Base-by-base conservation (phyloP, 2,797 vertebrate genomes). In the Cirrhinus mrigala region DNA sequence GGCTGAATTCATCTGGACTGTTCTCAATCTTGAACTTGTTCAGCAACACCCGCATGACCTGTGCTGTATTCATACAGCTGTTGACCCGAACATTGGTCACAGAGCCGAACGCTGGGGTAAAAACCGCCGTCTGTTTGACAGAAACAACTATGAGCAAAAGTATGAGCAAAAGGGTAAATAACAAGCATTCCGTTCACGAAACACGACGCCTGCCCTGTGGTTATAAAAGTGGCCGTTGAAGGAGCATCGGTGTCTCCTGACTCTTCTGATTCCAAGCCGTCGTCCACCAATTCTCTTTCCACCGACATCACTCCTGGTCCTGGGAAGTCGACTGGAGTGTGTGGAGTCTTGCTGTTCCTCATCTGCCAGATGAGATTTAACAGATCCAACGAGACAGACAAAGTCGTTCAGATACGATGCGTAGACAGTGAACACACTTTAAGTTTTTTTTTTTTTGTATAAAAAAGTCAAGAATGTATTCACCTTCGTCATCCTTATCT, bases 11-110 rank as follows among this genome's bases (percentile, higher is more conserved):
- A 2, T 97, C 96, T 0, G 98, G 95, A 0, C 96, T 97, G 94
- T 99, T 99, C 90, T 99, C 98, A 0, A 99, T 99, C 95, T 98
- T 99, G 66, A 99, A 99, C 62, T 99, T 99, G 91, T 99, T 99
- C 86, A 99, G 97, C 66, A 99, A 95, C 83, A 99, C 95, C 66
- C 97, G 95, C 14, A 99, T 95, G 79, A 98, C 98, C 93, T 99
- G 98, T 0, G 97, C 94, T 0, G 97, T 98, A 0, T 94, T 98
- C 98, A 99, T 98, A 70, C 97, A 96, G 93, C 97, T 99, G 95
- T 98, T 99, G 89, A 99, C 96, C 20, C 98, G 95, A 14, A 98
- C 98, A 0, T 99, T 99, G 5, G 98, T 99, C 88, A 99, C 87
- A 0, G 98, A 99, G 73, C 97, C 97, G 0, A 94, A 99, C 0